Evolutionary conservation across 2,113 vertebrate genomes (phyloP), one percentile per base, ranked within the genome.

Genomic region (Rhodinocichla rosea): DNA sequence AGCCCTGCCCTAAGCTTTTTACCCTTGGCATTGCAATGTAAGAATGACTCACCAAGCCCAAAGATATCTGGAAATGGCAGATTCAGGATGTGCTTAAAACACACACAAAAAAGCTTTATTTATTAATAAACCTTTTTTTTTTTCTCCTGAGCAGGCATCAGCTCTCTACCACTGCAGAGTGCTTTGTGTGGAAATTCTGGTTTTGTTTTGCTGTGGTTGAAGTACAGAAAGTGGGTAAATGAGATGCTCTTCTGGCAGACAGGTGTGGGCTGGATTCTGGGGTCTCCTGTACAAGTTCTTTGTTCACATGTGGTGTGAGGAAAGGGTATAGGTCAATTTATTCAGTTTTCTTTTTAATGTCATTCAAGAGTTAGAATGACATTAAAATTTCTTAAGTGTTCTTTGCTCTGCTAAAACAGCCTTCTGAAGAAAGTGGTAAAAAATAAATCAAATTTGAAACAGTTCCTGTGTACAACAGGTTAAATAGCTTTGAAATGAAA

Each of bases 401-500:
- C 74, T 83, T 71, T 71, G 9, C 47, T 77, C 74, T 59, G 30
- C 37, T 92, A 32, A 71, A 69, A 40, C 28, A 50, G 11, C 10
- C 53, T 44, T 80, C 90, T 68, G 60, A 87, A 60, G 71, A 74
- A 86, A 90, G n/a, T 60, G n/a, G 35, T 71, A 80, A 73, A 70
- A 93, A 94, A 92, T 59, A 88, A 93, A 88, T 28, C 50, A 81
- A 1, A 7, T 93, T 95, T 81, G 79, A 86, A 75, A 49, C 44
- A 64, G 80, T 76, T 93, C 64, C 57, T 93, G 28, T 8, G 28
- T 68, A 62, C 64, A 92, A 78, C 37, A 92, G 80, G 53, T 91
- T 75, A 92, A 93, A 92, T 32, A 79, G 32, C 86, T 91, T 90
- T 79, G 86, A 95, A 90, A 83, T 42, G 40, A 92, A 90, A 96